A percentile compares a stretch with the other conserved stretches of the same genome.
phyloP scores from a whole-genome alignment of 2,888 invertebrate species.

The Metallyticus violacea region DNA sequence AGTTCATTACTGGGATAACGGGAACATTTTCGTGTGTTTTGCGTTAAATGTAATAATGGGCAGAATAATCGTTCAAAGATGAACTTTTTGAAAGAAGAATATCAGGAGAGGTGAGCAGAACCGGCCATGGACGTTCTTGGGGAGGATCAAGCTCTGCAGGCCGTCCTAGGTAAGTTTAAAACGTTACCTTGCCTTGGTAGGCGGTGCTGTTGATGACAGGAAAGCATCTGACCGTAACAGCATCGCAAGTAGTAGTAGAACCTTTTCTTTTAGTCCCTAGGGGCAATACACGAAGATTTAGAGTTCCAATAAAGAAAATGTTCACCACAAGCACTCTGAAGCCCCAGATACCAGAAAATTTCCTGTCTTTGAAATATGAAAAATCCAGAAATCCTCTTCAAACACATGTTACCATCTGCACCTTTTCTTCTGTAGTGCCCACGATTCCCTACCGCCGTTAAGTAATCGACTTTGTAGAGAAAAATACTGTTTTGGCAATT shows the following conservation, averaged over 20 bases:
- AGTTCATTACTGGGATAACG: constrained; percentile 22
- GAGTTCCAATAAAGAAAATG: not conserved
- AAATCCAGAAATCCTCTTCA: not conserved
- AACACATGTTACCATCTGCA: not conserved
- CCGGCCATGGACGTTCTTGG: constrained; percentile 45
- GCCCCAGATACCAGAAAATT: not conserved
- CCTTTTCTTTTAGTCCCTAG: not conserved
- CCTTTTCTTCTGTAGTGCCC: too few species aligned
- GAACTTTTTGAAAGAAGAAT: constrained; percentile 24
- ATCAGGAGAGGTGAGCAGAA: constrained; percentile 42
- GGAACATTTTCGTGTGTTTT: constrained; percentile 12
- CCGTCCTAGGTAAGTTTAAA: constrained; percentile 46
- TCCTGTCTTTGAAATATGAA: not conserved
- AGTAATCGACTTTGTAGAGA: too few species aligned
- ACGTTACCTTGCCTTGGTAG: constrained; percentile 12
- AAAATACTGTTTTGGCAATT: too few species aligned
- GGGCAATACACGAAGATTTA: not conserved
- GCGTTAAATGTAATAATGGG: constrained; percentile 6
- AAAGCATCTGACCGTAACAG: not conserved
- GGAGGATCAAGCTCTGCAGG: constrained; percentile 48
- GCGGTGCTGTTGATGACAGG: constrained; percentile 8
- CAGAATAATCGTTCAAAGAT: constrained; percentile 12
- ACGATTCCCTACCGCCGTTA: too few species aligned
- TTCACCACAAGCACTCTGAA: not conserved
- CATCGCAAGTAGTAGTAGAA: not conserved